These are phyloP conservation scores for Meriones unguiculatus DNA, from an alignment of 2,113 vertebrate genomes.

Conservation along the genomic window DNA sequence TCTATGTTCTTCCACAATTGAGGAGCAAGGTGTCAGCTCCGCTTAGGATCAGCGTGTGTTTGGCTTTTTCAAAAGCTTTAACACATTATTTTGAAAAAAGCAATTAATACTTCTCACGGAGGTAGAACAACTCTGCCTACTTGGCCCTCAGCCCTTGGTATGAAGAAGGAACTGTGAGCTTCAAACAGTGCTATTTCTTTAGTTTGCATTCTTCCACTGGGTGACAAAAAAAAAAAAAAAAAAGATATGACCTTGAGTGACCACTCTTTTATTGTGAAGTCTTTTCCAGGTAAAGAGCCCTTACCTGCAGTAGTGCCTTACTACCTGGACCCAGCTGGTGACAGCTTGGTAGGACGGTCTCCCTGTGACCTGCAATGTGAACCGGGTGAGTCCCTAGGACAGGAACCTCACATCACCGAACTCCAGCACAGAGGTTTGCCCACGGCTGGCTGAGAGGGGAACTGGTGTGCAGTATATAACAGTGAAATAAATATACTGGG, in stretches of 20 bases:
- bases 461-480: background rate
- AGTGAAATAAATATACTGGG: background rate
- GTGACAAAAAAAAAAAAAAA: constrained; percentile 43
- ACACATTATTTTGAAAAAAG: constrained; percentile 78
- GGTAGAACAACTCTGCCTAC: constrained; percentile 62
- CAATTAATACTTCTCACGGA: constrained; percentile 73
- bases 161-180: background rate
- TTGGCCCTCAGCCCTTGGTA: background rate
- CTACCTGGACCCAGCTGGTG: constrained; percentile 54
- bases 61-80: constrained; percentile 80
- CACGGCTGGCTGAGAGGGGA: background rate
- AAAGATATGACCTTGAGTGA: background rate
- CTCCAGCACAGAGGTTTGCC: background rate
- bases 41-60: constrained; percentile 87
- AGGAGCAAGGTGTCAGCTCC: constrained; percentile 87
- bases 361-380: constrained; percentile 49
- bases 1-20: constrained; percentile 81
- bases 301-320: constrained; percentile 72
- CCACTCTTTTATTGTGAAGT: constrained; percentile 15
- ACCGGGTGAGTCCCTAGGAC: constrained; percentile 55
- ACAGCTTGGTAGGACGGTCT: constrained; percentile 63
- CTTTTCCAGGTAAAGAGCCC: constrained; percentile 67
- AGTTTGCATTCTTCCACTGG: constrained; percentile 26
- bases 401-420: constrained; percentile 5
- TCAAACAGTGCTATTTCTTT: constrained; percentile 33